Conservation (phyloP, 2,888 invertebrate genomes). For the Tanypteryx hageni region DNA sequence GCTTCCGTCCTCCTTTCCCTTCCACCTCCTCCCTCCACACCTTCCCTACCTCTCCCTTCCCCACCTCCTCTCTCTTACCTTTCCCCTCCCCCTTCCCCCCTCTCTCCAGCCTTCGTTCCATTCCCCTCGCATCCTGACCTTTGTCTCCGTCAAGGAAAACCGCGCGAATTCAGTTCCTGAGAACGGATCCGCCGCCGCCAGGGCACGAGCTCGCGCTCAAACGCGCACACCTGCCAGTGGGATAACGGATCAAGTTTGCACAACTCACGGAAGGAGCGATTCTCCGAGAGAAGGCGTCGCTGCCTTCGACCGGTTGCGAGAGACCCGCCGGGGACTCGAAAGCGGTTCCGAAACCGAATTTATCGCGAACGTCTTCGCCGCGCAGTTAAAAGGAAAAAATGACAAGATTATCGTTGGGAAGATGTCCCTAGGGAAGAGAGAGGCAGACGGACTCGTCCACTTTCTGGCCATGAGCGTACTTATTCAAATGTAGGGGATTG, state of each 20-base stretch:
- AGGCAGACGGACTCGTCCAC: no score
- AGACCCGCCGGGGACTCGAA: not conserved
- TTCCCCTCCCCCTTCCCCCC: no score
- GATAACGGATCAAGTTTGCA: not conserved
- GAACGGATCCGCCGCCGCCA: not conserved
- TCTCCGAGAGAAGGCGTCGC: not conserved
- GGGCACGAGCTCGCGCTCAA: not conserved
- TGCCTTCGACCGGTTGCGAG: not conserved
- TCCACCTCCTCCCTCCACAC: no score
- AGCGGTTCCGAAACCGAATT: not conserved
- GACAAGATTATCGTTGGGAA: no score
- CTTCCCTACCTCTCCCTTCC: no score
- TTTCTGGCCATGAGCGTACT: no score
- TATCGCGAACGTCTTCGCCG: not conserved
- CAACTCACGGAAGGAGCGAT: not conserved
- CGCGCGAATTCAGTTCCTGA: not conserved
- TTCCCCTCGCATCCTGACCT: not conserved
- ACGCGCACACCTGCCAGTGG: not conserved
- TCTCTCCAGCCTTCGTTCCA: no score
- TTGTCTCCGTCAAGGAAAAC: not conserved
- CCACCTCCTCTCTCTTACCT: no score
- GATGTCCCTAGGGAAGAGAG: no score
- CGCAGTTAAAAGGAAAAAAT: not conserved
- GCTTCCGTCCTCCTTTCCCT: constrained; percentile 1
- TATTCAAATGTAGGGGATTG: no score